Base-by-base conservation (phyloP, 1,140 invertebrate genomes). In the Ganaspis sp. region DNA sequence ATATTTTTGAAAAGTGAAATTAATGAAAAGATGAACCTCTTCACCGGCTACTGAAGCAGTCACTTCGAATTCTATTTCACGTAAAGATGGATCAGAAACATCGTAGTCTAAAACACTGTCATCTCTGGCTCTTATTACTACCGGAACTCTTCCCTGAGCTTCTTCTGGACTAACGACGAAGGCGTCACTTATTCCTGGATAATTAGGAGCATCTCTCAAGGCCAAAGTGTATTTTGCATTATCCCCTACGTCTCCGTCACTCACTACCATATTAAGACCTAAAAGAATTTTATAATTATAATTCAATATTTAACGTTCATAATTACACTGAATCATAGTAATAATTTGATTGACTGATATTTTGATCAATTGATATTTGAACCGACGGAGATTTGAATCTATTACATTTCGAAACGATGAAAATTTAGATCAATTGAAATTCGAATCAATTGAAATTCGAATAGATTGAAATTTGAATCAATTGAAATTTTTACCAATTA, bases 231-330 rank as follows among this genome's bases (percentile, higher is more conserved):
- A 96, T 78, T 93, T 94, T n/a, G 95, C 95, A 79, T 96, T 96
- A 12, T 94, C 93, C 0, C 95, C 95, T 49, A 95, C 92, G 85
- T 96, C 96, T 1, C 92, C 92, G 81, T 97, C 96, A 83, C 93
- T 94, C 0, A 96, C 95, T 45, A 95, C 93, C 85, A 96, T 94
- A 12, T 95, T 95, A 9, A 97, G 84, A 9, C 95, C 95, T 79
- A 37, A 70, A 80, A 75, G 37, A 64, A 9, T 38, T 5, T 38
- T 38, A 19, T 17, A 29, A 74, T 74, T 45, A 69, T 54, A 64
- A 69, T 82, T 72, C n/a, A n/a, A n/a, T n/a, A n/a, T n/a, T n/a
- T n/a, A n/a, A n/a, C n/a, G n/a, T n/a, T n/a, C n/a, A n/a, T n/a
- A n/a, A n/a, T n/a, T n/a, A n/a, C n/a, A n/a, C n/a, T n/a, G n/a